Evolutionary conservation across 2,113 vertebrate species (phyloP).

Genomic region (Parus major): DNA sequence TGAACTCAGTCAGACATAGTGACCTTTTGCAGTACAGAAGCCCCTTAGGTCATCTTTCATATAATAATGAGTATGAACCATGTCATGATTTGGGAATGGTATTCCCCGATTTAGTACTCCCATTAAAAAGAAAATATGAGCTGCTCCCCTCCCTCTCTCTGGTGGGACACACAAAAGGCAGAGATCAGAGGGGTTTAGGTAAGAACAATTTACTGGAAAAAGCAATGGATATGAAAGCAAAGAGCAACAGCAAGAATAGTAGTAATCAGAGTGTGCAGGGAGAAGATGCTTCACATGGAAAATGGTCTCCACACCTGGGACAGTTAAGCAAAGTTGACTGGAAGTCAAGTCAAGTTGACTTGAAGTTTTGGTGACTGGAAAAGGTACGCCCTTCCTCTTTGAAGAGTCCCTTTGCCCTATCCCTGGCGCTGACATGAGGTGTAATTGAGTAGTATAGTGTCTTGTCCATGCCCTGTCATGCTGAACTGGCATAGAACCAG

Average conservation of each 20-base stretch:
- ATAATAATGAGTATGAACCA: background rate
- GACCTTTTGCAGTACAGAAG: background rate
- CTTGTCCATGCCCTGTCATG: rapidly evolving
- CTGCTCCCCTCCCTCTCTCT: background rate
- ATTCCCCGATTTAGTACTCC: background rate
- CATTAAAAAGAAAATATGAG: background rate
- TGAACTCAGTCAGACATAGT: background rate
- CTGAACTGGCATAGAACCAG: background rate
- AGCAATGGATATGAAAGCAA: background rate
- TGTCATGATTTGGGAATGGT: background rate
- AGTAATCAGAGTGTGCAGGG: background rate
- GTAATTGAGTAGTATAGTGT: too few species aligned
- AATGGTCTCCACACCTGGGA: background rate
- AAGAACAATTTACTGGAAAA: background rate
- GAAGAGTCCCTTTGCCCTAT: background rate
- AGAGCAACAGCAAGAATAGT: background rate
- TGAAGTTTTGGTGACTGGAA: background rate
- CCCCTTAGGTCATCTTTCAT: background rate
- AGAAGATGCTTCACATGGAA: background rate
- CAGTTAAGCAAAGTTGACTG: background rate
- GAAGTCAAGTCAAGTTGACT: too few species aligned
- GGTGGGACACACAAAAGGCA: background rate
- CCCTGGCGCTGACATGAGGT: background rate
- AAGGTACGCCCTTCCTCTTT: background rate
- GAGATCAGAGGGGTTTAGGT: rapidly evolving